phyloP scores from a whole-genome alignment of 2,888 invertebrate species.

The Lasiommata megera region DNA sequence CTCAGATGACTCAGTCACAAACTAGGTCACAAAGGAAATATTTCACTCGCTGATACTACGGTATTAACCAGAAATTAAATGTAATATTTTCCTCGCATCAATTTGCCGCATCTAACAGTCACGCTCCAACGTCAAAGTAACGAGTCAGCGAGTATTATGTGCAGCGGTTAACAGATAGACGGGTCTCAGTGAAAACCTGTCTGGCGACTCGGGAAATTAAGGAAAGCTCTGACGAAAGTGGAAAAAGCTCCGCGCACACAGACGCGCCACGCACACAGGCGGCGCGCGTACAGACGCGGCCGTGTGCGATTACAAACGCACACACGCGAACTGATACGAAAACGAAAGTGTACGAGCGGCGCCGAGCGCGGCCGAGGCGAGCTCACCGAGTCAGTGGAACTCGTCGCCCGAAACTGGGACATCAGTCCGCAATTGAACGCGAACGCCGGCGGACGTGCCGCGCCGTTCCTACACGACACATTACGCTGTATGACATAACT shows the following conservation, averaged over 20 bases:
- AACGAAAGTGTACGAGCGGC: conserved; percentile 78
- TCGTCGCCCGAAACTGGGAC: conserved; percentile 83
- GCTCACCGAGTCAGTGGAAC: conserved; percentile 80
- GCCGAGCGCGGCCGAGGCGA: conserved; percentile 77
- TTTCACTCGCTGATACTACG: conserved; percentile 10
- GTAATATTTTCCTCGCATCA: conserved; percentile 32
- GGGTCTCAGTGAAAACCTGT: conserved; percentile 59
- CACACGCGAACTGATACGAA: conserved; percentile 67
- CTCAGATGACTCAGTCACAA: conserved; percentile 25
- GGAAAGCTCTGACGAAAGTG: conserved; percentile 77
- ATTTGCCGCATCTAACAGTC: conserved; percentile 35
- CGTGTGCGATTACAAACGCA: conserved; percentile 36
- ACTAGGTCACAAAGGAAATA: conserved; percentile 29
- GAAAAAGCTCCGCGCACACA: conserved; percentile 65
- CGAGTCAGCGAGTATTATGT: conserved; percentile 29
- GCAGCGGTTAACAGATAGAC: conserved; percentile 30
- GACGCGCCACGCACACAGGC: conserved; percentile 26
- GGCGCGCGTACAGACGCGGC: neutral
- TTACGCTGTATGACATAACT: conserved; percentile 77
- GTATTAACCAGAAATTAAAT: conserved; percentile 7
- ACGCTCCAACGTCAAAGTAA: conserved; percentile 22
- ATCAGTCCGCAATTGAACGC: conserved; percentile 82
- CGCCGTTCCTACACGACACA: conserved; percentile 48
- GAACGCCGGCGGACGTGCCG: conserved; percentile 71
- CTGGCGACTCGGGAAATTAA: conserved; percentile 71